Evolutionary conservation across 1,140 invertebrate species (phyloP).

Genomic region (Caenorhabditis latens): DNA sequence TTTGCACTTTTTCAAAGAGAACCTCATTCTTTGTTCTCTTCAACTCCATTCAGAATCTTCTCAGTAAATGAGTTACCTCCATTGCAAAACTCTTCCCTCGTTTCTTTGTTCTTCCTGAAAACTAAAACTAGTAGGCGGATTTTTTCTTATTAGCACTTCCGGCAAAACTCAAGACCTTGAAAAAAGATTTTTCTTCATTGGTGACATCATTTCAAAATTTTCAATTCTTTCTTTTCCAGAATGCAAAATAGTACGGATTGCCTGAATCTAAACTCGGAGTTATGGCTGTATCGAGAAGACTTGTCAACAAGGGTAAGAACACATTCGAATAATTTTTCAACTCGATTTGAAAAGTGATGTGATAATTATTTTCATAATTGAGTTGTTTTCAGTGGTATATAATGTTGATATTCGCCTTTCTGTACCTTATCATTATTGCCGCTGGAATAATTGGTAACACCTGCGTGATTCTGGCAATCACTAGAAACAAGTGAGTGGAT

Average conservation of each 20-base stretch:
- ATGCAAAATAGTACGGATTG: slow-evolving; percentile 62
- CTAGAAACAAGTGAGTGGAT: slow-evolving; percentile 68
- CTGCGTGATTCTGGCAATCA: slow-evolving; percentile 68
- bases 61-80: too few relatives aligned
- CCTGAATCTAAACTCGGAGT: slow-evolving; percentile 61
- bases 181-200: background rate
- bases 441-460: slow-evolving; percentile 67
- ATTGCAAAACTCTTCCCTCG: too few relatives aligned
- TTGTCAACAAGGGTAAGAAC: slow-evolving; percentile 52
- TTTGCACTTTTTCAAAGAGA: too few relatives aligned
- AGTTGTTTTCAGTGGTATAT: slow-evolving; percentile 30
- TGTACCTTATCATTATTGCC: slow-evolving; percentile 67
- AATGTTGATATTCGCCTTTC: slow-evolving; percentile 64
- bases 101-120: too few relatives aligned
- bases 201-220: background rate
- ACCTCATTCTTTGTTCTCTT: too few relatives aligned
- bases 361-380: background rate
- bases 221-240: slow-evolving; percentile 1
- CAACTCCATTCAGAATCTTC: too few relatives aligned
- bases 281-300: slow-evolving; percentile 61
- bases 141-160: background rate
- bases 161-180: too few relatives aligned
- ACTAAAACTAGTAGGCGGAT: too few relatives aligned
- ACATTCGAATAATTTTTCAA: background rate
- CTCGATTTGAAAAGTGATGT: background rate